Evolutionary conservation across 2,888 invertebrate species (phyloP).

Genomic region (Lamellibrachia columna): DNA sequence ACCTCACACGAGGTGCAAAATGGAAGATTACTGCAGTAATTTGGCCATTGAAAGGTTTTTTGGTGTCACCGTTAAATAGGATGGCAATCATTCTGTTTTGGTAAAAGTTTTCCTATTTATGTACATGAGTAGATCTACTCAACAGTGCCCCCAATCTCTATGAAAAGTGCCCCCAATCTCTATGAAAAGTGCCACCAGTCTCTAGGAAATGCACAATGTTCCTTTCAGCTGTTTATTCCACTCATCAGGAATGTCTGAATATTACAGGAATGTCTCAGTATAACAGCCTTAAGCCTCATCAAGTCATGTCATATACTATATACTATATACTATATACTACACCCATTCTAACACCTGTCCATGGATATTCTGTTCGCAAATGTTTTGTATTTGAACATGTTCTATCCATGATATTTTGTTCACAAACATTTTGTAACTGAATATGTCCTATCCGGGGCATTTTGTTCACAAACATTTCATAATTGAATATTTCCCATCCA

Average conservation of each 20-base stretch:
- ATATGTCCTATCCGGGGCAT: not conserved
- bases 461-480: not conserved
- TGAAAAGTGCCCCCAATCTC: too few species aligned
- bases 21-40: not conserved
- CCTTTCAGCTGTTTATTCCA: too few species aligned
- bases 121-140: not conserved
- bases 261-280: too few species aligned
- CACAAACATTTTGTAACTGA: not conserved
- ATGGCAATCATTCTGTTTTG: not conserved
- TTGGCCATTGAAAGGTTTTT: not conserved
- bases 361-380: not conserved
- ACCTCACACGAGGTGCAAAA: not conserved
- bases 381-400: not conserved
- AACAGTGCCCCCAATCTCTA: not conserved
- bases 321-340: too few species aligned
- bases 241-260: too few species aligned
- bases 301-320: too few species aligned
- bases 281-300: too few species aligned
- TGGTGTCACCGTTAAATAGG: not conserved
- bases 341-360: not conserved
- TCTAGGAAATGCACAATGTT: too few species aligned
- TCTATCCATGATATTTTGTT: not conserved
- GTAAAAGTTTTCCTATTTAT: not conserved
- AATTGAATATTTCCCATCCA: not conserved
- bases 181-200: too few species aligned